phyloP scores from a whole-genome alignment of 2,888 invertebrate species.

The Scaptomyza parva region DNA sequence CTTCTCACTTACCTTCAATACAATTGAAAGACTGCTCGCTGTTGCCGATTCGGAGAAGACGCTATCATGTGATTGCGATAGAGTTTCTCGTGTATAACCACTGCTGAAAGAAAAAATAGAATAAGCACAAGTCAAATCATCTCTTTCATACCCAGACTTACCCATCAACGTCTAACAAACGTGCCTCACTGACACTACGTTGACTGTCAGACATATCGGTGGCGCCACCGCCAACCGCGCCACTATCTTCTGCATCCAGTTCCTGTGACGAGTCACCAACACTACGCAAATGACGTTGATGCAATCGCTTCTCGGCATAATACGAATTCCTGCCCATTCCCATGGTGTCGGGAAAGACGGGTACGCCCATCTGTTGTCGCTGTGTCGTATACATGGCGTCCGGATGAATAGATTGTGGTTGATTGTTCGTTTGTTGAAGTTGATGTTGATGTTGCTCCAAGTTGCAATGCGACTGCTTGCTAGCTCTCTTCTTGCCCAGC shows the following conservation, averaged over 20 bases:
- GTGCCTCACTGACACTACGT: slow-evolving; percentile 84
- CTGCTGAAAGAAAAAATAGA: slow-evolving; percentile 53
- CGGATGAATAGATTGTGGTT: slow-evolving; percentile 31
- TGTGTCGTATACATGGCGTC: slow-evolving; percentile 63
- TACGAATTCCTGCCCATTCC: slow-evolving; percentile 70
- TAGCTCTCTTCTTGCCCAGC: slow-evolving; percentile 66
- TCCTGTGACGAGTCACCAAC: slow-evolving; percentile 82
- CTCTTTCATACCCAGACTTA: slow-evolving; percentile 57
- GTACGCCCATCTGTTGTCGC: slow-evolving; percentile 77
- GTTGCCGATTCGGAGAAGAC: slow-evolving; percentile 90
- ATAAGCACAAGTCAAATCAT: not conserved
- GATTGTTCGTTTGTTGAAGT: slow-evolving; percentile 42
- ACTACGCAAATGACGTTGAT: slow-evolving; percentile 76
- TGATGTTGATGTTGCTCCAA: slow-evolving; percentile 38
- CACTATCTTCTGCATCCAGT: slow-evolving; percentile 66
- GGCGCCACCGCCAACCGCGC: slow-evolving; percentile 47
- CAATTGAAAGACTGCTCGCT: slow-evolving; percentile 84
- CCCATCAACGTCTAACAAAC: slow-evolving; percentile 79
- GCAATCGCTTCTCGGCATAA: slow-evolving; percentile 73
- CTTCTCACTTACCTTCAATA: slow-evolving; percentile 82
- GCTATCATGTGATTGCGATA: slow-evolving; percentile 96
- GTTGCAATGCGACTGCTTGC: slow-evolving; percentile 48
- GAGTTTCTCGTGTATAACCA: slow-evolving; percentile 85
- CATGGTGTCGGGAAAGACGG: slow-evolving; percentile 76
- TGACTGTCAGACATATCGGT: slow-evolving; percentile 84